phyloP scores from a whole-genome alignment of 2,888 invertebrate species.

The Zootermopsis nevadensis region DNA sequence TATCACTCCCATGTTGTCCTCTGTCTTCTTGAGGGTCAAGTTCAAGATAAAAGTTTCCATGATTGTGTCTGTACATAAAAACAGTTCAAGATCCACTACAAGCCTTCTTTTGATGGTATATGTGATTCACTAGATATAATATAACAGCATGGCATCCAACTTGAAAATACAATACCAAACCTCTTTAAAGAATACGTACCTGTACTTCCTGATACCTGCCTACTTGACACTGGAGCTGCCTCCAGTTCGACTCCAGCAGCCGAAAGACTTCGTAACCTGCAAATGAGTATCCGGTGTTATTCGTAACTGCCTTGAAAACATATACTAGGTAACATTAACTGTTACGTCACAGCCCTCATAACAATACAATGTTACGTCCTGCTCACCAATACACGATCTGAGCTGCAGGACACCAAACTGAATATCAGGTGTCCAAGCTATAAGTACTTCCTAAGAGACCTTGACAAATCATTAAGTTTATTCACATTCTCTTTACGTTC shows the following conservation, averaged over 20 bases:
- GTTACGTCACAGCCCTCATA: not conserved
- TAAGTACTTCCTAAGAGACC: not conserved
- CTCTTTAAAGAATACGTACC: too few relatives aligned
- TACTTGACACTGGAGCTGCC: not conserved
- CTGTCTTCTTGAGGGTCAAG: too few relatives aligned
- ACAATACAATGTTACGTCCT: not conserved
- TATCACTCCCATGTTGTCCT: too few relatives aligned
- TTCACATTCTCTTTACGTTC: not conserved
- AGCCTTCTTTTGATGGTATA: too few relatives aligned
- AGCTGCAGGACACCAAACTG: not conserved
- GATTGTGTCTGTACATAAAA: too few relatives aligned
- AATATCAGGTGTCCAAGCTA: not conserved
- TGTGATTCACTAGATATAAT: too few relatives aligned
- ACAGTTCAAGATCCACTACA: too few relatives aligned
- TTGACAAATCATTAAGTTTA: not conserved
- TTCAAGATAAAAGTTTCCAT: too few relatives aligned
- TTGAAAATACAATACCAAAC: too few relatives aligned
- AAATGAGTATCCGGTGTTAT: not conserved
- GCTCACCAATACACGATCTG: not conserved
- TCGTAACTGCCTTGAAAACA: not conserved
- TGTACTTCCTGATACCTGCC: conserved; percentile 7
- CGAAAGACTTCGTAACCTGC: conserved; percentile 24
- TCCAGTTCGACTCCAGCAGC: conserved; percentile 23
- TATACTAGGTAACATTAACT: not conserved
- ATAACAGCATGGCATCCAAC: too few relatives aligned